Evolutionary conservation across 2,888 invertebrate genomes (phyloP).

Genomic region (Trichogramma evanescens): DNA sequence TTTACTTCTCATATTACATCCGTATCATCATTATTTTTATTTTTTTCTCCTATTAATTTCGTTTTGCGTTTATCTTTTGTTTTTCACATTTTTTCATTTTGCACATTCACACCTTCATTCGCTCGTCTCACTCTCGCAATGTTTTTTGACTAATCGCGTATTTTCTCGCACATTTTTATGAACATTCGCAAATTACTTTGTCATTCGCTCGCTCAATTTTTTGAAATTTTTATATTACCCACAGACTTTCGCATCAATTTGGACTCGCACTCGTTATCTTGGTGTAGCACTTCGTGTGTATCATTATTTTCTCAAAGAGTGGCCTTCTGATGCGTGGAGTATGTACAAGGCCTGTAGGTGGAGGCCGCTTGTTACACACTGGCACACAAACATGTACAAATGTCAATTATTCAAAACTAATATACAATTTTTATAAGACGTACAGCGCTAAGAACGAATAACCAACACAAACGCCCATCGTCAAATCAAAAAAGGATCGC

Average conservation of each 20-base stretch:
- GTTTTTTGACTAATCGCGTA: conserved; percentile 16
- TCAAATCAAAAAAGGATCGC: no score
- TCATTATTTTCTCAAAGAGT: conserved; percentile 28
- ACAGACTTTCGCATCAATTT: conserved; percentile 7
- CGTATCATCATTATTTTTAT: conserved; percentile 19
- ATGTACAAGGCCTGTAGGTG: conserved; percentile 34
- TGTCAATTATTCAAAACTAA: conserved; percentile 13
- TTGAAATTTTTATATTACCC: conserved; percentile 17
- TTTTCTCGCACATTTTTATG: conserved; percentile 22
- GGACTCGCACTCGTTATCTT: conserved; percentile 23
- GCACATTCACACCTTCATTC: conserved; percentile 12
- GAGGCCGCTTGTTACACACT: conserved; percentile 37
- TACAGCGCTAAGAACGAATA: no score
- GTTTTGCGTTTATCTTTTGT: conserved; percentile 23
- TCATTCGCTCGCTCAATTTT: conserved; percentile 16
- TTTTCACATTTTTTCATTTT: conserved; percentile 18
- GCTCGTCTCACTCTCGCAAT: conserved; percentile 8
- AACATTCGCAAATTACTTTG: conserved; percentile 14
- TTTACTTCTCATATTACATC: conserved; percentile 19
- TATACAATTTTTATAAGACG: no score
- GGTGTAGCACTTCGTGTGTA: conserved; percentile 36
- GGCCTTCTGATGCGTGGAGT: conserved; percentile 34
- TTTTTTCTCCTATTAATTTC: conserved; percentile 25
- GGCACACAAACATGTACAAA: conserved; percentile 38
- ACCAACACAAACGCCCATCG: no score